Conservation (phyloP, 2,113 vertebrate genomes). For the Hylia prasina region DNA sequence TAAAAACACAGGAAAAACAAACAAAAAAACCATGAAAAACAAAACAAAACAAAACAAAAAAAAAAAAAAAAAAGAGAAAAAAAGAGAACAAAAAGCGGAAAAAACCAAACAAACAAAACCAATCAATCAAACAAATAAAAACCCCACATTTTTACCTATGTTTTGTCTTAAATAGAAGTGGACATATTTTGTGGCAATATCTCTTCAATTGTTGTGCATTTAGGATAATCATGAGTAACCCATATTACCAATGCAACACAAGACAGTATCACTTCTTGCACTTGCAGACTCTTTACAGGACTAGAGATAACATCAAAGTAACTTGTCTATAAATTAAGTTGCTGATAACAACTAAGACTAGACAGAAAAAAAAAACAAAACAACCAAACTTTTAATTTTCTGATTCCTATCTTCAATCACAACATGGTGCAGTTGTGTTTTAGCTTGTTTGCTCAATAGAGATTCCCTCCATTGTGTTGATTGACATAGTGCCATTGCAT, state of each 20-base stretch:
- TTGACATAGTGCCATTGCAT: conserved; percentile 49
- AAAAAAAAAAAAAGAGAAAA: rapidly evolving
- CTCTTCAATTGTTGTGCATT: background rate
- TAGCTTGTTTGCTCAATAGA: conserved; percentile 59
- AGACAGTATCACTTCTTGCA: background rate
- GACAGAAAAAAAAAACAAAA: background rate
- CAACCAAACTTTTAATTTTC: conserved; percentile 65
- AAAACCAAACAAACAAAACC: too few species aligned
- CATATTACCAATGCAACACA: background rate
- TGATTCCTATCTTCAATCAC: conserved; percentile 71
- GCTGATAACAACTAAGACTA: conserved; percentile 59
- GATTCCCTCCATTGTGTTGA: conserved; percentile 49
- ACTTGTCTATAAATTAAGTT: conserved; percentile 57
- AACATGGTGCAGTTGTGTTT: conserved; percentile 53
- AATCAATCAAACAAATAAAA: background rate
- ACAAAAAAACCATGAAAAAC: background rate
- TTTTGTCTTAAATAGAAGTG: background rate
- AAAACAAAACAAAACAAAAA: background rate
- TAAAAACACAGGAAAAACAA: background rate
- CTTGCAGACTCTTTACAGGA: conserved; percentile 3
- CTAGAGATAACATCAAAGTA: conserved; percentile 61
- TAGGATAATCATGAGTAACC: background rate
- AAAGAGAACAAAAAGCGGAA: too few species aligned
- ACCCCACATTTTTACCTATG: background rate
- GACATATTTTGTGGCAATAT: background rate